Evolutionary conservation across 2,888 invertebrate species (phyloP).

Genomic region (Pantelozetes paolii): DNA sequence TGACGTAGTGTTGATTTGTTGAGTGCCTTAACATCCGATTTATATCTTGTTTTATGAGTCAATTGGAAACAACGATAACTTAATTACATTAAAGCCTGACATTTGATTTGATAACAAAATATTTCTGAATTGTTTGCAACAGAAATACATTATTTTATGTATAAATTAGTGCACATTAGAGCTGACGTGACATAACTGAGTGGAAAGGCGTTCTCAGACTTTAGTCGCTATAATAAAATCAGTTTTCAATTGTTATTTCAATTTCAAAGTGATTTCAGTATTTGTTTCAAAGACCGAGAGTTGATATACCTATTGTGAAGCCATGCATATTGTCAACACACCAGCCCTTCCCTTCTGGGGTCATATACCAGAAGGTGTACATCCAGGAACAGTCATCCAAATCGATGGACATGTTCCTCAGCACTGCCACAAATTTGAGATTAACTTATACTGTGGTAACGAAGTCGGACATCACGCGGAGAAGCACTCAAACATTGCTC

Average conservation of each 20-base stretch:
- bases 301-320: neutral
- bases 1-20: no score
- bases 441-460: neutral
- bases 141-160: no score
- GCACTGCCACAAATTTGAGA: constrained; percentile 16
- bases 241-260: no score
- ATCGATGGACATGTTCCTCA: constrained; percentile 31
- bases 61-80: neutral
- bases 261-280: neutral
- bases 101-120: neutral
- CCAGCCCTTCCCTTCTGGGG: constrained; percentile 2
- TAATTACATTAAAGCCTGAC: neutral
- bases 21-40: no score
- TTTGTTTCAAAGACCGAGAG: neutral
- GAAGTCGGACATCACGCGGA: neutral
- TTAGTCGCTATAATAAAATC: no score
- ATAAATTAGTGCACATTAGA: no score
- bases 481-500: constrained; percentile 28
- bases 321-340: neutral
- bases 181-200: no score
- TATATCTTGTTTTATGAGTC: neutral
- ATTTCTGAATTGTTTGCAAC: no score
- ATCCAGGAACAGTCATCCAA: constrained; percentile 5
- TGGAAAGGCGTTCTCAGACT: no score
- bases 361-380: constrained; percentile 22